phyloP scores from a whole-genome alignment of 2,113 vertebrate genomes.

The Psittacus erithacus region DNA sequence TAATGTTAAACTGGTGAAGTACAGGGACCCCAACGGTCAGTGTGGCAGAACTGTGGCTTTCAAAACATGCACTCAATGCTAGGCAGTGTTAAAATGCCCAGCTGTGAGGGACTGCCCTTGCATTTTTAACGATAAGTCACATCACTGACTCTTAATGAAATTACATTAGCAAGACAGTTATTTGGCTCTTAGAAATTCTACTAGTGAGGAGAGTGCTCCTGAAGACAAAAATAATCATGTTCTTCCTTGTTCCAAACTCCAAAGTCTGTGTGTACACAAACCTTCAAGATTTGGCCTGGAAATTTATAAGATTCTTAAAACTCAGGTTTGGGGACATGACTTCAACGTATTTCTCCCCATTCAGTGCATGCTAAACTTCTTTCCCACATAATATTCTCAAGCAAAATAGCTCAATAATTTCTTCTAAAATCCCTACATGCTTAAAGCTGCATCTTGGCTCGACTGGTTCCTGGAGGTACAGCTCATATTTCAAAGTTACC shows the following conservation, averaged over 20 bases:
- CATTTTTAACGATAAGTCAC: not conserved
- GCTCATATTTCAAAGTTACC: not conserved
- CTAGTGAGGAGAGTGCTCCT: not conserved
- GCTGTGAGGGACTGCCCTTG: not conserved
- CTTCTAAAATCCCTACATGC: not conserved
- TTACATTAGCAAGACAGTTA: not conserved
- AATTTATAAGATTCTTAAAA: not conserved
- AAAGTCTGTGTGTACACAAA: not conserved
- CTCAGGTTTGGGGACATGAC: not conserved
- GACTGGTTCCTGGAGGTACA: not conserved
- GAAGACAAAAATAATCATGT: not conserved
- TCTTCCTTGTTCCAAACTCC: not conserved
- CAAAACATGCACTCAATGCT: not conserved
- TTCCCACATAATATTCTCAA: not conserved
- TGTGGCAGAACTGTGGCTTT: not conserved
- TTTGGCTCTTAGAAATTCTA: not conserved
- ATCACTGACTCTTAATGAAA: not conserved
- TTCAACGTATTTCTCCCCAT: not conserved
- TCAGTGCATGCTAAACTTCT: not conserved
- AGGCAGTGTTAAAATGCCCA: not conserved
- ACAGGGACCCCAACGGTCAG: not conserved
- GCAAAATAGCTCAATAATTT: not conserved
- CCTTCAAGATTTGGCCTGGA: not conserved
- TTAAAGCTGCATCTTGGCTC: not conserved
- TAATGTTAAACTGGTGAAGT: conserved; percentile 37